A percentile compares a stretch with the other conserved stretches of the same genome.
phyloP scores from a whole-genome alignment of 30 jellyfish, hydroid and myxozoan genomes.

The Hydractinia echinata region DNA sequence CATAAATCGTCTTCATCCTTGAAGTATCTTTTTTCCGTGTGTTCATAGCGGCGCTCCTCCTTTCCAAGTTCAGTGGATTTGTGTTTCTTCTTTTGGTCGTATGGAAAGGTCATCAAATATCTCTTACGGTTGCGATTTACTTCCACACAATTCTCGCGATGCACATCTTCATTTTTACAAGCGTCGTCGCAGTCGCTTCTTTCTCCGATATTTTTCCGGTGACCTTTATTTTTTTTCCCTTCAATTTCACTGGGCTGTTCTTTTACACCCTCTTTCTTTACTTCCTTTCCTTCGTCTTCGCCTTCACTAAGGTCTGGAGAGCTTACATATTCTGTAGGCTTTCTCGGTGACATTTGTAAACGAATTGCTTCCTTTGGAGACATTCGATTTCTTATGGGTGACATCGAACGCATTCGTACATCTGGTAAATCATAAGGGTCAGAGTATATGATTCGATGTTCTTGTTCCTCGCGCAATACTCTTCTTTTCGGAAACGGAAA shows the following conservation, averaged over 20 bases:
- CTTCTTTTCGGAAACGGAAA: constrained; percentile 5
- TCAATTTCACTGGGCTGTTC: background rate
- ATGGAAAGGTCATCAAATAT: constrained; percentile 30
- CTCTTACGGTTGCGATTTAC: constrained; percentile 22
- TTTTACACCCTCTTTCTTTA: background rate
- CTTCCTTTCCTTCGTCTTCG: background rate
- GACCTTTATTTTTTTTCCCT: background rate
- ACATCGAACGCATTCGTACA: constrained; percentile 2
- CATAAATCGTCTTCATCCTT: background rate
- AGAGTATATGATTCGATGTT: background rate
- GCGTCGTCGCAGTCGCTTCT: constrained; percentile 1
- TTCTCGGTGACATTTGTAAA: background rate
- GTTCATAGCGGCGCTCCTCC: background rate
- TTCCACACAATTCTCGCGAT: constrained; percentile 6
- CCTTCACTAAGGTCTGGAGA: too few species aligned
- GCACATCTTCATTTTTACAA: background rate
- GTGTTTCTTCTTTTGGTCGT: constrained; percentile 21
- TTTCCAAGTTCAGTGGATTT: background rate
- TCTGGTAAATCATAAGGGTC: constrained; percentile 4
- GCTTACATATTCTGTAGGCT: background rate
- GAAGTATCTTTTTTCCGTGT: background rate
- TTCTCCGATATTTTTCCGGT: constrained; percentile 1
- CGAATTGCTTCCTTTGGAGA: background rate
- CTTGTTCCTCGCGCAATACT: constrained; percentile 13
- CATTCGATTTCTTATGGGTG: background rate